A percentile compares a stretch with the other conserved stretches of the same genome.
Conservation (phyloP, 2,888 invertebrate species). For the Argyresthia albistria region DNA sequence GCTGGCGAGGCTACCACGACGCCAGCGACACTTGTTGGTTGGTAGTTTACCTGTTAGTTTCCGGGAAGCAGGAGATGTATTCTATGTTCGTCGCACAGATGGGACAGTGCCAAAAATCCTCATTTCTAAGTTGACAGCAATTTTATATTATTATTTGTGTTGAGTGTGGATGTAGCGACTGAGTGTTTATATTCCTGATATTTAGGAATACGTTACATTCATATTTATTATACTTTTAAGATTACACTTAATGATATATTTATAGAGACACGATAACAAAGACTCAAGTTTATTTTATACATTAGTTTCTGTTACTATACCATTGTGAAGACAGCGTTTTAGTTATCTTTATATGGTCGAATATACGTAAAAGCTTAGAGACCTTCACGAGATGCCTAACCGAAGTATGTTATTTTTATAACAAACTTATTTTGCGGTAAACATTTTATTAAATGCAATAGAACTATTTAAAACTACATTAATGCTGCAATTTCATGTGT, state of each 20-base stretch:
- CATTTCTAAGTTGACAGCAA: conserved; percentile 58
- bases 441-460: neutral
- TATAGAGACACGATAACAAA: conserved; percentile 51
- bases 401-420: neutral
- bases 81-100: conserved; percentile 40
- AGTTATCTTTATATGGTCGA: conserved; percentile 45
- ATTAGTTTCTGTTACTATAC: conserved; percentile 19
- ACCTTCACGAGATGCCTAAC: conserved; percentile 1
- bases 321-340: conserved; percentile 52
- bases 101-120: conserved; percentile 71
- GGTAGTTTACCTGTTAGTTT: neutral
- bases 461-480: neutral
- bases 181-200: conserved; percentile 70
- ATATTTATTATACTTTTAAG: conserved; percentile 68
- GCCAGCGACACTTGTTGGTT: neutral
- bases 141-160: conserved; percentile 36
- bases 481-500: neutral
- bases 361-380: conserved; percentile 4
- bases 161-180: conserved; percentile 69
- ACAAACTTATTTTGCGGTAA: neutral
- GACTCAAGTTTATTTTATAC: conserved; percentile 45
- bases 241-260: conserved; percentile 51
- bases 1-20: conserved; percentile 15
- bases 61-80: conserved; percentile 31
- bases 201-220: conserved; percentile 72